Conservation (phyloP, 1,140 invertebrate genomes). For the Temnothorax curvispinosus region DNA sequence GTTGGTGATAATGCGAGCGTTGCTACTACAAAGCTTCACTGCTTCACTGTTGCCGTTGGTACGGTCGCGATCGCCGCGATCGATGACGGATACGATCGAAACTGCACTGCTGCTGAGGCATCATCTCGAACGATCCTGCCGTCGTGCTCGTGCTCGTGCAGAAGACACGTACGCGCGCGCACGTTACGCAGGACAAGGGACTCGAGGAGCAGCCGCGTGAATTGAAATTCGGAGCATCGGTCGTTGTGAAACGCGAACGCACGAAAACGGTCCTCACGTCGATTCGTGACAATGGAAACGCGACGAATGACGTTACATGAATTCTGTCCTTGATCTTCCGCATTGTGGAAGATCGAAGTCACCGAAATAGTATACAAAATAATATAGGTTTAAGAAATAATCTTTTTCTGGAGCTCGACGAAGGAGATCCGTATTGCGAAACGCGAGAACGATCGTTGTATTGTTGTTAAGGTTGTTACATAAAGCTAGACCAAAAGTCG, state of each 20-base stretch:
- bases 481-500: not conserved
- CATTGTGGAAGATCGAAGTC: not conserved
- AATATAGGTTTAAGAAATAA: not conserved
- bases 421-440: no score
- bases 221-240: not conserved
- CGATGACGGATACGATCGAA: constrained; percentile 53
- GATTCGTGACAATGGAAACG: constrained; percentile 35
- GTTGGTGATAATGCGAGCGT: not conserved
- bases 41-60: constrained; percentile 17
- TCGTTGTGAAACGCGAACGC: not conserved
- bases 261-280: not conserved
- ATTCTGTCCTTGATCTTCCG: not conserved
- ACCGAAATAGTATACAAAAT: not conserved
- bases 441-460: not conserved
- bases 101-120: constrained; percentile 37
- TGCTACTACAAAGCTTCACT: not conserved
- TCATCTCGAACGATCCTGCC: constrained; percentile 39
- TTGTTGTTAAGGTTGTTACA: not conserved
- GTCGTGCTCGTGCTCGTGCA: not conserved
- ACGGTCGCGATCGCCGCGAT: constrained; percentile 58
- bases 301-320: not conserved
- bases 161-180: not conserved
- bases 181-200: constrained; percentile 10
- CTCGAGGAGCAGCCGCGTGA: not conserved
- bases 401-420: not conserved